These are phyloP conservation scores for Anguilla anguilla DNA, from an alignment of 2,797 vertebrate species.

Conservation along the genomic window DNA sequence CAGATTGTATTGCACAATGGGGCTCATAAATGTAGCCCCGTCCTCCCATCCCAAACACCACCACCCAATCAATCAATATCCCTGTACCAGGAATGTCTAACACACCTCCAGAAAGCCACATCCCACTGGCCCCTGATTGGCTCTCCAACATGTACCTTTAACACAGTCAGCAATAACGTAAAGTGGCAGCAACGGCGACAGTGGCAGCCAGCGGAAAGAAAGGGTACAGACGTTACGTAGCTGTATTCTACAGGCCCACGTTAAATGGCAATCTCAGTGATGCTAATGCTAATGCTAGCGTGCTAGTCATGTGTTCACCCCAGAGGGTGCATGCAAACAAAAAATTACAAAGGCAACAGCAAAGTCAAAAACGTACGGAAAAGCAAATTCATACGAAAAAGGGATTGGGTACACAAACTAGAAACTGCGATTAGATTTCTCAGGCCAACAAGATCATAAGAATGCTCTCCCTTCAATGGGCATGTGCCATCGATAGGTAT, in stretches of 20 bases:
- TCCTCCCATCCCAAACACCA: conserved; percentile 19
- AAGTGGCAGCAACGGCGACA: conserved; percentile 32
- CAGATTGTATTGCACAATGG: conserved; percentile 35
- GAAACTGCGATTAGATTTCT: conserved; percentile 40
- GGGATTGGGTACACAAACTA: conserved; percentile 6
- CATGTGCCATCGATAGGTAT: conserved; percentile 37
- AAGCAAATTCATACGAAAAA: conserved; percentile 23
- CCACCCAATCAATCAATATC: not conserved
- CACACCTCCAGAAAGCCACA: conserved; percentile 20
- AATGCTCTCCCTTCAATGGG: conserved; percentile 23
- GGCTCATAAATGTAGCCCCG: conserved; percentile 24
- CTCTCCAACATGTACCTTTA: conserved; percentile 29
- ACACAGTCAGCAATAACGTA: conserved; percentile 36
- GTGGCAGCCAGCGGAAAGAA: conserved; percentile 4
- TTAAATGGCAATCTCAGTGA: conserved; percentile 3
- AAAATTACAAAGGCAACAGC: not conserved
- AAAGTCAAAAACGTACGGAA: not conserved
- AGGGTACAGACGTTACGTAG: not conserved
- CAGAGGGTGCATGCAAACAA: conserved; percentile 7
- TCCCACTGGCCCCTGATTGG: conserved; percentile 36
- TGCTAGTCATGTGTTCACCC: not conserved
- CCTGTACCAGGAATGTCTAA: conserved; percentile 33
- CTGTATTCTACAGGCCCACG: conserved; percentile 29
- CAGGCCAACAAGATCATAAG: conserved; percentile 15
- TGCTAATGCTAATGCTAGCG: not conserved